A percentile compares a stretch with the other conserved stretches of the same genome.
These are phyloP conservation scores for Temnothorax curvispinosus DNA, from an alignment of 1,140 invertebrate genomes.

Conservation along the genomic window DNA sequence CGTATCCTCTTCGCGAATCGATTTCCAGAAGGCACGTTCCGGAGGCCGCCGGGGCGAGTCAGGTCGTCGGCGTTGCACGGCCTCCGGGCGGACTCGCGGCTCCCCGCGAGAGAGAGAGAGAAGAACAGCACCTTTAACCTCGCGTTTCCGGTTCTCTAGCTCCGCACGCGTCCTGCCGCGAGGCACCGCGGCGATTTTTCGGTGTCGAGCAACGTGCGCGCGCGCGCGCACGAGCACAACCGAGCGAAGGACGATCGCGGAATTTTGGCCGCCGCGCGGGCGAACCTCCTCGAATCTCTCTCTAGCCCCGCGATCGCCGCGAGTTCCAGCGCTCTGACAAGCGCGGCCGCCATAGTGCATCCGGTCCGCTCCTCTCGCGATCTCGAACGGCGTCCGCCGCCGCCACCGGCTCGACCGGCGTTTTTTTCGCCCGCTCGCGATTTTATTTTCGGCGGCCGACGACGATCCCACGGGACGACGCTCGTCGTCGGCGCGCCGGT, in stretches of 20 bases:
- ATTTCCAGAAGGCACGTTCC: not conserved
- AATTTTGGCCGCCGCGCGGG: not conserved
- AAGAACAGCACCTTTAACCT: constrained; percentile 41
- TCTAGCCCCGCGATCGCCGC: not conserved
- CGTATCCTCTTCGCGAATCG: not conserved
- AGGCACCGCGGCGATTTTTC: not conserved
- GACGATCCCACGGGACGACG: not conserved
- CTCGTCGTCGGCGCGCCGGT: not conserved
- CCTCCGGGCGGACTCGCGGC: constrained; percentile 41
- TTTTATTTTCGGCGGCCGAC: not conserved
- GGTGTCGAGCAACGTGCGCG: too few relatives aligned
- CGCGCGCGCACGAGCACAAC: too few relatives aligned
- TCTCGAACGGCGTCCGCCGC: constrained; percentile 13
- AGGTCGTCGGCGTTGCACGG: constrained; percentile 58
- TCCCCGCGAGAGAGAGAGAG: not conserved
- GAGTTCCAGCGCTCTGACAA: constrained; percentile 77
- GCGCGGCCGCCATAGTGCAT: constrained; percentile 83
- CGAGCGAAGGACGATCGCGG: not conserved
- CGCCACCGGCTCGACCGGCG: not conserved
- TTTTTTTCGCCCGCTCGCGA: not conserved
- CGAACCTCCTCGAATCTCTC: too few relatives aligned
- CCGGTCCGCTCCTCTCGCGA: constrained; percentile 73
- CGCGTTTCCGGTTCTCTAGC: constrained; percentile 35
- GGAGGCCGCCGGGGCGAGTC: constrained; percentile 43
- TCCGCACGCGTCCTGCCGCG: not conserved